A percentile compares a stretch with the other conserved stretches of the same genome.
These are phyloP conservation scores for Latrodectus elegans DNA, from an alignment of 2,888 invertebrate species.

Conservation along the genomic window DNA sequence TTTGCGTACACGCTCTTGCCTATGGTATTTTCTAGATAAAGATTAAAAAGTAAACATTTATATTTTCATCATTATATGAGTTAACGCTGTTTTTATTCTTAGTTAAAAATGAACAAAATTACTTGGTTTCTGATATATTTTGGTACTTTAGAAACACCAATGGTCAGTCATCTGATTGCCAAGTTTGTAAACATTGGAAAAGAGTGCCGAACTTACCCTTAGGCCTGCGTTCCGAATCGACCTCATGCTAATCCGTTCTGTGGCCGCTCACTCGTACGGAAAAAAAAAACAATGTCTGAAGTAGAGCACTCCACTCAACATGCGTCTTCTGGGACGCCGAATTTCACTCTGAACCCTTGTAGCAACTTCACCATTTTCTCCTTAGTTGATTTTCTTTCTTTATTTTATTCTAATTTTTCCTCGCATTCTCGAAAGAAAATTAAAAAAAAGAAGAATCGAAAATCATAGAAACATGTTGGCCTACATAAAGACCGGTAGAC, in stretches of 20 bases:
- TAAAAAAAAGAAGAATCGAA: constrained; percentile 6
- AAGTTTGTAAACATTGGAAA: constrained; percentile 3
- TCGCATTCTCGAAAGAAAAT: background rate
- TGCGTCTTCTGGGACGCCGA: constrained; percentile 25
- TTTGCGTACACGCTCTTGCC: too few relatives aligned
- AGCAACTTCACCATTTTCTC: background rate
- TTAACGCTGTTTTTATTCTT: too few relatives aligned
- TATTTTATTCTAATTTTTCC: constrained; percentile 21
- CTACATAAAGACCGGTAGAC: constrained; percentile 58
- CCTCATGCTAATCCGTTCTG: constrained; percentile 41
- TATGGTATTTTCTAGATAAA: too few relatives aligned
- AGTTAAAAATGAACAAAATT: too few relatives aligned
- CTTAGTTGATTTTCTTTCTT: constrained; percentile 32
- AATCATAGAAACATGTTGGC: constrained; percentile 54
- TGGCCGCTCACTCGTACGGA: background rate
- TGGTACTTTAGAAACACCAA: too few relatives aligned
- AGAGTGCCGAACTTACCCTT: constrained; percentile 32
- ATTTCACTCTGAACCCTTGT: constrained; percentile 12
- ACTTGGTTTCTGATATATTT: too few relatives aligned
- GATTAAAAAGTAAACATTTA: too few relatives aligned
- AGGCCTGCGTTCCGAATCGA: constrained; percentile 50
- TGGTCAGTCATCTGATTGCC: background rate
- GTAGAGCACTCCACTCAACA: constrained; percentile 39
- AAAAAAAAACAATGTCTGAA: constrained; percentile 22
- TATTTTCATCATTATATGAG: too few relatives aligned